phyloP scores from a whole-genome alignment of 1,140 invertebrate genomes.

The Atta colombica region DNA sequence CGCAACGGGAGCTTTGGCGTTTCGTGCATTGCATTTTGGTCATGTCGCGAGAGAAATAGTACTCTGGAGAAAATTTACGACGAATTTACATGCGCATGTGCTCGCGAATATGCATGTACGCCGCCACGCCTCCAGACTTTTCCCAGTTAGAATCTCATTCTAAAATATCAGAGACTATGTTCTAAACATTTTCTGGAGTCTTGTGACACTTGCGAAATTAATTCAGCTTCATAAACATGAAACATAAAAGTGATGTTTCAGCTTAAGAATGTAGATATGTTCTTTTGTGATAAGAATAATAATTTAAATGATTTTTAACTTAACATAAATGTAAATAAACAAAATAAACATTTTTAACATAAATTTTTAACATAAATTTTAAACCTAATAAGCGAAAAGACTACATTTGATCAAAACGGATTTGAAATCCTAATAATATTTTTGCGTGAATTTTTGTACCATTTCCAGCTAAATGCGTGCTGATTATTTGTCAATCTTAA shows the following conservation, averaged over 20 bases:
- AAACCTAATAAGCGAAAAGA: no score
- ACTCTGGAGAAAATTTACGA: constrained; percentile 42
- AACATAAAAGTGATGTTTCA: neutral
- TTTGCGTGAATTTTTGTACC: no score
- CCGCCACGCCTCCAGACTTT: constrained; percentile 41
- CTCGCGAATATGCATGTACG: neutral
- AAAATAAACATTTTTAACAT: neutral
- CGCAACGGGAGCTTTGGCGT: constrained; percentile 15
- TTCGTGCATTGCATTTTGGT: neutral
- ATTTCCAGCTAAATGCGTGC: no score
- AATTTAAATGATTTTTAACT: neutral
- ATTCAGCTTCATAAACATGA: neutral
- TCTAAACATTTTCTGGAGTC: neutral
- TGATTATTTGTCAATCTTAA: no score
- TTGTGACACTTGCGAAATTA: neutral
- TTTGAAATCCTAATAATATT: no score
- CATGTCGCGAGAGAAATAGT: constrained; percentile 5
- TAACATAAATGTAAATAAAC: no score
- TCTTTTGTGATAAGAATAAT: neutral
- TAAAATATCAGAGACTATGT: constrained; percentile 29
- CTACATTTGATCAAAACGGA: no score
- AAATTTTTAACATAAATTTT: no score
- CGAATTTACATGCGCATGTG: constrained; percentile 39
- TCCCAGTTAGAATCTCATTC: constrained; percentile 22
- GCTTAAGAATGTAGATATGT: neutral